phyloP scores from a whole-genome alignment of 1,140 invertebrate species.

The Papilio glaucus region DNA sequence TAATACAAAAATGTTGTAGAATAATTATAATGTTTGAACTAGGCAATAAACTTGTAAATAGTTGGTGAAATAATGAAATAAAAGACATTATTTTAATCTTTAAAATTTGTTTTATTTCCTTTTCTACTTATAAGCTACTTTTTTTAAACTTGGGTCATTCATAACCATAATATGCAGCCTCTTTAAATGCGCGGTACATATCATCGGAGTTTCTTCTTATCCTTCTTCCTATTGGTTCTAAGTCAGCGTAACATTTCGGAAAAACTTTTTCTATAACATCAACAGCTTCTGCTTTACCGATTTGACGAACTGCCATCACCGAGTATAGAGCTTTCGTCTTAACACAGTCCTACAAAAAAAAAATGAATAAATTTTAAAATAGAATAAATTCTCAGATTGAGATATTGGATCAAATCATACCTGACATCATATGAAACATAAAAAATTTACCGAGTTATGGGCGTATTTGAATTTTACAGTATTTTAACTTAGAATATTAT shows the following conservation, averaged over 20 bases:
- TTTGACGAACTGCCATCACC: conserved; percentile 91
- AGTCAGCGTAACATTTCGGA: conserved; percentile 94
- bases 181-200: conserved; percentile 90
- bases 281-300: conserved; percentile 88
- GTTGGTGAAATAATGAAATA: conserved; percentile 67
- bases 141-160: conserved; percentile 71
- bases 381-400: no score
- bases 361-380: no score
- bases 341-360: conserved; percentile 91
- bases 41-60: conserved; percentile 65
- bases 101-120: conserved; percentile 60
- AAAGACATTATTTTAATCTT: conserved; percentile 80
- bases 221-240: conserved; percentile 95
- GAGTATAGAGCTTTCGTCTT: conserved; percentile 94
- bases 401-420: no score
- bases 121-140: conserved; percentile 49
- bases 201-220: conserved; percentile 90
- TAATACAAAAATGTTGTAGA: neutral
- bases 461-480: no score
- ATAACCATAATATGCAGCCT: conserved; percentile 92
- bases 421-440: no score
- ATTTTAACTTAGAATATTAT: no score
- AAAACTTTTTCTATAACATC: conserved; percentile 95
- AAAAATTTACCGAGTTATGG: no score
- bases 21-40: conserved; percentile 43